Percentiles rank a stretch among this genome's conserved stretches.
These are phyloP conservation scores for Tenthredo amoena DNA, from an alignment of 2,888 invertebrate genomes.

Conservation along the genomic window DNA sequence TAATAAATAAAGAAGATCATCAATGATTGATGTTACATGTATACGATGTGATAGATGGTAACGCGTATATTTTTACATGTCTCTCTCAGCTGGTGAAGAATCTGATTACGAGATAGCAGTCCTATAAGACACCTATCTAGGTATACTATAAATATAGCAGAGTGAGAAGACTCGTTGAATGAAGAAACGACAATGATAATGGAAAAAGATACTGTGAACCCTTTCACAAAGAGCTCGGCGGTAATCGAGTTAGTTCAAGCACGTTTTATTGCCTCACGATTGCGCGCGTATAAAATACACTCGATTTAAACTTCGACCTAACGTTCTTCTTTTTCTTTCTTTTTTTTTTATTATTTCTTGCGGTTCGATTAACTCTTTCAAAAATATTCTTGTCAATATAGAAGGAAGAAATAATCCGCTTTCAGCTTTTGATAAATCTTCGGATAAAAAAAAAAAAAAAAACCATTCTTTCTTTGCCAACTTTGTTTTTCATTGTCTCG, in stretches of 20 bases:
- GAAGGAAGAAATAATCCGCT: neutral
- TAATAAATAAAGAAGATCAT: neutral
- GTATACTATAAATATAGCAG: neutral
- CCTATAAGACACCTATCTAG: neutral
- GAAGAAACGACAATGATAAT: conserved; percentile 5
- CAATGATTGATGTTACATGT: neutral
- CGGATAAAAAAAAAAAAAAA: neutral
- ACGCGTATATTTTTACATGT: neutral
- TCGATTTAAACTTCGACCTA: conserved; percentile 43
- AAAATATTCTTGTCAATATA: neutral
- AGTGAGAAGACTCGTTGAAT: neutral
- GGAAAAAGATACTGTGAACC: conserved; percentile 15
- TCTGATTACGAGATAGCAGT: conserved; percentile 2
- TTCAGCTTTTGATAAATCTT: neutral
- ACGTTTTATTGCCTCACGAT: conserved; percentile 29
- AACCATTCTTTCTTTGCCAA: neutral
- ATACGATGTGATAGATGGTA: neutral
- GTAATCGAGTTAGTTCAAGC: conserved; percentile 30
- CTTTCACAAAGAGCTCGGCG: conserved; percentile 7
- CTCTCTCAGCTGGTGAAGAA: conserved; percentile 2
- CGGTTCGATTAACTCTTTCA: conserved; percentile 27
- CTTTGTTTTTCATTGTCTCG: neutral
- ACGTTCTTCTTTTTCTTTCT: neutral
- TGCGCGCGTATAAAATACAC: conserved; percentile 20
- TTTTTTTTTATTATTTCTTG: neutral